Conservation (phyloP, 2,797 vertebrate species). For the Acrocephalus scirpaceus region DNA sequence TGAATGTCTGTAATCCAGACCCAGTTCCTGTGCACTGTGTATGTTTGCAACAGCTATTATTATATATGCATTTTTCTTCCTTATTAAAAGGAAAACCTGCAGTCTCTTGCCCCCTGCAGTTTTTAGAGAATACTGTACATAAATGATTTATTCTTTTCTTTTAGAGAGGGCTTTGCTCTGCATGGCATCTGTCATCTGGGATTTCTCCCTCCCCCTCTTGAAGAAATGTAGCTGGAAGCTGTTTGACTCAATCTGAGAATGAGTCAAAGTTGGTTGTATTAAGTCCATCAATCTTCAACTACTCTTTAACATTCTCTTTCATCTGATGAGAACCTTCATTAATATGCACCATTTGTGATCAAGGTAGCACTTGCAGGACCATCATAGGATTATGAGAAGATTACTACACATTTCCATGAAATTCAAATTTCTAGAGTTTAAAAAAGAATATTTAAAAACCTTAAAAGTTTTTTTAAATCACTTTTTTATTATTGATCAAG, state of each 20-base stretch:
- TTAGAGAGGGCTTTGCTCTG: conserved; percentile 19
- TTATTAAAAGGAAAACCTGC: conserved; percentile 46
- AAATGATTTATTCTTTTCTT: conserved; percentile 57
- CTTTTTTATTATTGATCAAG: background rate
- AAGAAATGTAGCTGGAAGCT: conserved; percentile 35
- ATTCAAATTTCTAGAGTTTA: background rate
- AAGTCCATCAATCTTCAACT: conserved; percentile 25
- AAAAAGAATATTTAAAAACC: background rate
- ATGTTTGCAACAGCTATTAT: background rate
- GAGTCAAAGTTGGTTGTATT: conserved; percentile 16
- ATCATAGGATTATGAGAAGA: background rate
- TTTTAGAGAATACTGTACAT: conserved; percentile 36
- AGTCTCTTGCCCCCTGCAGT: conserved; percentile 57
- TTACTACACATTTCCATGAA: background rate
- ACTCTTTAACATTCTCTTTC: conserved; percentile 61
- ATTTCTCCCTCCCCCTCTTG: background rate
- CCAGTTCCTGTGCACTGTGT: background rate
- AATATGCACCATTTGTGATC: conserved; percentile 52
- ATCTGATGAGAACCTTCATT: conserved; percentile 31
- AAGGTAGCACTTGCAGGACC: conserved; percentile 31
- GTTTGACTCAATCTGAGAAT: conserved; percentile 33
- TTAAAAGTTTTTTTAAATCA: background rate
- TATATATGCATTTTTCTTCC: background rate
- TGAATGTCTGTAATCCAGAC: background rate
- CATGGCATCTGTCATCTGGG: background rate